Evolutionary conservation across 2,113 vertebrate species (phyloP), one percentile per base, ranked within the genome.

Genomic region (Vireo altiloquus): DNA sequence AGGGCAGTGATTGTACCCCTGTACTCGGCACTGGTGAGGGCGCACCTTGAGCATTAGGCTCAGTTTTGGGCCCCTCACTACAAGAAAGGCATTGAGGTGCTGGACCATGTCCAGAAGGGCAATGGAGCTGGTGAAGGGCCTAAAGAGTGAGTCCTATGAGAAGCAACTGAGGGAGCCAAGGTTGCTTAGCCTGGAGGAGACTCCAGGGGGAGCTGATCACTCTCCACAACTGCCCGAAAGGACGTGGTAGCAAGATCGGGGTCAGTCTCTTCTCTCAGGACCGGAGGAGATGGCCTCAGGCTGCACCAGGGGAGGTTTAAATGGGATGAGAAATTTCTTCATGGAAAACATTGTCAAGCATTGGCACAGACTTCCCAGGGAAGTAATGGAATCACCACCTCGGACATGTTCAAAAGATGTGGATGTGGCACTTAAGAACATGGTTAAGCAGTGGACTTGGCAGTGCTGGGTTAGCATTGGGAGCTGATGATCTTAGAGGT

Each of bases 1-100:
- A 42, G 61, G 17, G 39, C 39, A 52, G 70, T 1, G 54, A 61
- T 9, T 47, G n/a, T 31, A 18, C 6, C 39, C 21, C 30, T 61
- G n/a, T 25, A 15, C 24, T 22, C 0, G 0, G 25, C 30, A 22
- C 24, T 23, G 47, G 11, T 18, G 70, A 53, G 20, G 46, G 23
- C 10, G 4, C 15, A 46, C 28, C 13, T 44, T 5, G 37, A 89
- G 15, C 15, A 7, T 25, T 19, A 4, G 15, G 40, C 31, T 30
- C 18, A 42, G 7, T 56, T 89, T 13, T 54, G 35, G 21, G 25
- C 30, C 25, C 16, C 35, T 16, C 25, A 16, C 4, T 5, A 16
- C 20, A 25, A 28, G 53, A 74, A 40, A 40, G 28, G 25, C 20
- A 47, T 13, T 25, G 61, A 68, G 7, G 17, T 13, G 17, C 47